phyloP scores from a whole-genome alignment of 1,140 invertebrate species.

The Drosophila watanabei region DNA sequence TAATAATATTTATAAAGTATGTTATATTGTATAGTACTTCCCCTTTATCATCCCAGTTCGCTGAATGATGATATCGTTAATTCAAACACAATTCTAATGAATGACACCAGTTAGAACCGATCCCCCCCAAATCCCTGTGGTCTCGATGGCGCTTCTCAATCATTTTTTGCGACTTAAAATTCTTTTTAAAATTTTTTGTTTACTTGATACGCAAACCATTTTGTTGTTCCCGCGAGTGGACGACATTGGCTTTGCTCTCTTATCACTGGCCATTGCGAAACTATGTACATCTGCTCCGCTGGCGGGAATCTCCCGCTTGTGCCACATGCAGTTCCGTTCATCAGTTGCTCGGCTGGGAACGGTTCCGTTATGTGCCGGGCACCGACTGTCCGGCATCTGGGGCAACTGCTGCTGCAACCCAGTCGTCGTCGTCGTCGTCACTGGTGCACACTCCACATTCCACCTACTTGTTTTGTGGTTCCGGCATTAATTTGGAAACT shows the following conservation, averaged over 20 bases:
- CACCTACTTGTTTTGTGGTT: slow-evolving; percentile 23
- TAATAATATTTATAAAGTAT: slow-evolving; percentile 1
- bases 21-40: not conserved
- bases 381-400: slow-evolving; percentile 38
- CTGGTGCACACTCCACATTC: slow-evolving; percentile 9
- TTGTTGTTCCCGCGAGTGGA: slow-evolving; percentile 33
- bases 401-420: slow-evolving; percentile 26
- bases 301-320: slow-evolving; percentile 13
- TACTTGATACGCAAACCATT: slow-evolving; percentile 27
- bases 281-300: not conserved
- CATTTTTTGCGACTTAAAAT: slow-evolving; percentile 53
- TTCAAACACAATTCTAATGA: slow-evolving; percentile 17
- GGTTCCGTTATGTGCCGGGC: slow-evolving; percentile 62
- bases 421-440: no score
- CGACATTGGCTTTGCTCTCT: slow-evolving; percentile 26
- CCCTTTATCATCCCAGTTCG: slow-evolving; percentile 2
- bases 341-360: not conserved
- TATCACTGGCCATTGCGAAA: slow-evolving; percentile 31
- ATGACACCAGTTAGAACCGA: slow-evolving; percentile 24
- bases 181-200: slow-evolving; percentile 25
- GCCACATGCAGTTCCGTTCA: slow-evolving; percentile 18
- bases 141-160: not conserved
- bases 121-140: not conserved
- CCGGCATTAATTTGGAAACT: slow-evolving; percentile 26
- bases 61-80: slow-evolving; percentile 7